Base-by-base conservation (phyloP, 2,113 vertebrate species). In the Phoenicopterus ruber region DNA sequence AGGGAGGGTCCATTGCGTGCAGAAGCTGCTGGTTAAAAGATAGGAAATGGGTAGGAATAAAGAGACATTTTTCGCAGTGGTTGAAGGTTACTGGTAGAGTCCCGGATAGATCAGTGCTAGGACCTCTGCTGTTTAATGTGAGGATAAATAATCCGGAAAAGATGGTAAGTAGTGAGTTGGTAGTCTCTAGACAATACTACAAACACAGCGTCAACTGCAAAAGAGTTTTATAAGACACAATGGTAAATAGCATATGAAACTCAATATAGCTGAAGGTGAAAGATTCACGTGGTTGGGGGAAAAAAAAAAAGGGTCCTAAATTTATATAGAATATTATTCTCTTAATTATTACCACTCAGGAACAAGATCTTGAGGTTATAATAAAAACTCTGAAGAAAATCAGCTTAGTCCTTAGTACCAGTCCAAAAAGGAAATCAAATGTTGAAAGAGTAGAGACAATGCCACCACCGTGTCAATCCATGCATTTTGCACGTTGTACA, bases 321-420 rank as follows among this genome's bases (percentile, higher is more conserved):
- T 86, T 49, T 73, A 47, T 86, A 34, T 10, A 57, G 31, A 82
- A 52, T 66, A 36, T 49, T 47, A n/a, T 80, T 71, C 6, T 84
- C 13, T 31, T 63, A 72, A 74, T 80, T 86, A 57, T 44, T 86
- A 47, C 18, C 25, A 16, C 61, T 82, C 12, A 46, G 63, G n/a
- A 93, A 42, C 17, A 70, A 73, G 18, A 70, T 61, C 18, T 81
- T 15, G 0, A 66, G 9, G 10, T 91, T 78, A 32, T 62, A 73
- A 20, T 73, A 86, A 94, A 47, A 94, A 21, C 20, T 59, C 22
- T 71, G 57, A 66, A 71, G 47, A 90, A 91, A 87, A 93, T 86
- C 31, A 52, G 9, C 22, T 76, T 72, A 40, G 36, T 70, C 29
- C 24, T 83, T 84, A 81, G 19, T 40, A 66, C 21, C 32, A 79